These are phyloP conservation scores for Phyllotis vaccarum DNA, from an alignment of 2,797 vertebrate genomes.

Conservation along the genomic window DNA sequence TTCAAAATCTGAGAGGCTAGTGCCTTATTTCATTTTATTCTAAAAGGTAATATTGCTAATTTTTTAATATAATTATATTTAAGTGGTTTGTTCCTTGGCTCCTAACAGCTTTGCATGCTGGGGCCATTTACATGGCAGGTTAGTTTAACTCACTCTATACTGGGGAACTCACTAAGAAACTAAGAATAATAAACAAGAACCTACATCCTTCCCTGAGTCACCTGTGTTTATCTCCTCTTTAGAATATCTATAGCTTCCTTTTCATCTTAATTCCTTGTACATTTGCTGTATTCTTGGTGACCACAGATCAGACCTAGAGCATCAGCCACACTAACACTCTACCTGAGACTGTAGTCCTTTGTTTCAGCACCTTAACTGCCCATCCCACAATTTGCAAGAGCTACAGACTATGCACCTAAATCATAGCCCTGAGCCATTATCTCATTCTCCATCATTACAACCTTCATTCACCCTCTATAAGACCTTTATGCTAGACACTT, in stretches of 20 bases:
- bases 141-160: neutral
- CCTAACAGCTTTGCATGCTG: neutral
- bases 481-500: neutral
- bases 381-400: neutral
- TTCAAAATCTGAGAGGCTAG: neutral
- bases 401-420: neutral
- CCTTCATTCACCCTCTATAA: neutral
- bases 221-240: neutral
- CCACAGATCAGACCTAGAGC: fast-evolving
- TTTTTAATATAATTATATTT: neutral
- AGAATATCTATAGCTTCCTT: neutral
- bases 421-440: neutral
- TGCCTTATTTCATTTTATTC: neutral
- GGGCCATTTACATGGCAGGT: neutral
- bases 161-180: neutral
- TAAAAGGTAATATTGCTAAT: neutral
- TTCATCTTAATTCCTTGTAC: neutral
- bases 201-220: neutral
- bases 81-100: neutral
- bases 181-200: neutral
- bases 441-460: neutral
- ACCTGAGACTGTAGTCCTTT: neutral
- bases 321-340: neutral
- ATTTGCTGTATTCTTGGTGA: neutral
- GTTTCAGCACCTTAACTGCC: neutral